These are phyloP conservation scores for Microcebus murinus DNA, from an alignment of 2,113 vertebrate species.

Conservation along the genomic window DNA sequence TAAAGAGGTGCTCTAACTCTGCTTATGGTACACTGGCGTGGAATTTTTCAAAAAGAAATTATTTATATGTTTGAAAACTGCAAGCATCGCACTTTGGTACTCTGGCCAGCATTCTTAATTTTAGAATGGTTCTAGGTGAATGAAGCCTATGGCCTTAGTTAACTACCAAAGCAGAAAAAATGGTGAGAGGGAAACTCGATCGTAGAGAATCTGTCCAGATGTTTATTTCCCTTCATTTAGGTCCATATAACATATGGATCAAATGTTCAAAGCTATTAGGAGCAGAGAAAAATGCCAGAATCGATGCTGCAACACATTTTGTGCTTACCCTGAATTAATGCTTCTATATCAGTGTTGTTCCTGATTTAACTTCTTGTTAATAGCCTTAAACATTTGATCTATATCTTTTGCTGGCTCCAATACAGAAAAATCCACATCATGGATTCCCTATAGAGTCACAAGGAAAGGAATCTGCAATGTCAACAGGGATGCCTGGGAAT, in stretches of 20 bases:
- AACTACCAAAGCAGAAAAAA: slow-evolving; percentile 60
- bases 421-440: slow-evolving; percentile 70
- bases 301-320: slow-evolving; percentile 71
- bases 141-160: slow-evolving; percentile 10
- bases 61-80: slow-evolving; percentile 46
- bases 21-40: background rate
- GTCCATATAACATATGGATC: slow-evolving; percentile 75
- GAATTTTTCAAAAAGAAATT: slow-evolving; percentile 41
- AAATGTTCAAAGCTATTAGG: slow-evolving; percentile 79
- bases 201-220: slow-evolving; percentile 51
- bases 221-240: slow-evolving; percentile 71
- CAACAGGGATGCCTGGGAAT: background rate
- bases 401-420: slow-evolving; percentile 75
- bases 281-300: slow-evolving; percentile 75
- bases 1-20: background rate
- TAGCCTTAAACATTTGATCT: slow-evolving; percentile 78
- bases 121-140: slow-evolving; percentile 50
- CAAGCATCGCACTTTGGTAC: background rate
- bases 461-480: slow-evolving; percentile 51
- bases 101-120: background rate
- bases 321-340: slow-evolving; percentile 74
- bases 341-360: slow-evolving; percentile 61
- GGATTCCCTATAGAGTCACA: background rate
- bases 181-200: slow-evolving; percentile 15
- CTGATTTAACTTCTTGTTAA: slow-evolving; percentile 77